Percentiles rank a stretch among this genome's conserved stretches.
phyloP scores from a whole-genome alignment of 2,888 invertebrate genomes.

The Gymnocheta viridis region DNA sequence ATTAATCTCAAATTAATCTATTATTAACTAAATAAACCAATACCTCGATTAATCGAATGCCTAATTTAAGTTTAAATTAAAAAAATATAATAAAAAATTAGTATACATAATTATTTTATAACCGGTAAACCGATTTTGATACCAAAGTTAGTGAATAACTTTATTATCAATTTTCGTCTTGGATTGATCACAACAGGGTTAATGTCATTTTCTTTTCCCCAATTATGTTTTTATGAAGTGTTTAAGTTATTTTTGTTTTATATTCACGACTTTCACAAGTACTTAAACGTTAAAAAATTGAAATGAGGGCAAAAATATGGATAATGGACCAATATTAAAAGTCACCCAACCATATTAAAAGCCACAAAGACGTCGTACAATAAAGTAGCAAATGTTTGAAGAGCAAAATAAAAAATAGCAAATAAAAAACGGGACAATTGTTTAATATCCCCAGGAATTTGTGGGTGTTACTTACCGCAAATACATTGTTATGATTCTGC shows the following conservation, averaged over 20 bases:
- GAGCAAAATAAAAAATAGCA: background rate
- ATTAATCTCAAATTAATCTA: too few species aligned
- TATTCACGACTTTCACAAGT: constrained; percentile 42
- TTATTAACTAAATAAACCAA: too few species aligned
- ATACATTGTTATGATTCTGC: constrained; percentile 51
- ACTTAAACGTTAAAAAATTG: constrained; percentile 45
- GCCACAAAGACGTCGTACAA: constrained; percentile 10
- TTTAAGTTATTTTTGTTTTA: constrained; percentile 24
- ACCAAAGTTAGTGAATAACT: too few species aligned
- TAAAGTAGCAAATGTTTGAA: background rate
- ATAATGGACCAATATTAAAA: constrained; percentile 65
- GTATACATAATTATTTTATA: too few species aligned
- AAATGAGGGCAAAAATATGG: constrained; percentile 64
- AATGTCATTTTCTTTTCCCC: constrained; percentile 9
- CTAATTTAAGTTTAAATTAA: too few species aligned
- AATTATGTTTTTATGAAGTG: constrained; percentile 25
- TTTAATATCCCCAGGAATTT: constrained; percentile 58
- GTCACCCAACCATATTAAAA: constrained; percentile 56
- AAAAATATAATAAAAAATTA: too few species aligned
- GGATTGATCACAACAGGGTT: background rate
- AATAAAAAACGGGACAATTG: constrained; percentile 37
- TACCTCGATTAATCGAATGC: too few species aligned
- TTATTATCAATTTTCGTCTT: too few species aligned
- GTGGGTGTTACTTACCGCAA: constrained; percentile 66
- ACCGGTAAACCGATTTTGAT: too few species aligned